phyloP scores from a whole-genome alignment of 2,797 vertebrate species.

The Enteromius thamalakanensis region DNA sequence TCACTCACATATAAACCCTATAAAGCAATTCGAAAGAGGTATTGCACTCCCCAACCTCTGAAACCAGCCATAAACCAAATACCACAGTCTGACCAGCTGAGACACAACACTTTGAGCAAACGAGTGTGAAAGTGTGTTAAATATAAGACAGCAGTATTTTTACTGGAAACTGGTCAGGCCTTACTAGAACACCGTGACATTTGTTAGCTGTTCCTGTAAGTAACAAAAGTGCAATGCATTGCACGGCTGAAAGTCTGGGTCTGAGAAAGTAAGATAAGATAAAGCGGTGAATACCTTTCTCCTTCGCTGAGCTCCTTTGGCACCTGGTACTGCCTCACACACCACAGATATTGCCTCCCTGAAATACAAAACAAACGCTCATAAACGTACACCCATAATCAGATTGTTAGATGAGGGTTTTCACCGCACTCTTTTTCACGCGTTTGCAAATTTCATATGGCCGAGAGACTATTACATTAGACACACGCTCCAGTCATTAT shows the following conservation, averaged over 20 bases:
- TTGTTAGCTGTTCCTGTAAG: neutral
- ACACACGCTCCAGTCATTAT: constrained; percentile 35
- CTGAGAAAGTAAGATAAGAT: constrained; percentile 36
- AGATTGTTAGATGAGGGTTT: constrained; percentile 37
- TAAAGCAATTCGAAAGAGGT: constrained; percentile 9
- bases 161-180: neutral
- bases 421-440: constrained; percentile 52
- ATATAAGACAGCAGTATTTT: neutral
- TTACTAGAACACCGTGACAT: neutral
- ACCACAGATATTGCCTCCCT: constrained; percentile 97
- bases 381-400: constrained; percentile 36
- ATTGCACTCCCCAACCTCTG: constrained; percentile 33
- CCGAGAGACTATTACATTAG: constrained; percentile 53
- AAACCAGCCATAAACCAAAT: constrained; percentile 59
- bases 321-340: constrained; percentile 94
- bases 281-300: constrained; percentile 85
- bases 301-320: constrained; percentile 90
- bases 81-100: constrained; percentile 64
- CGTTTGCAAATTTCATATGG: constrained; percentile 56
- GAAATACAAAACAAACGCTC: constrained; percentile 59
- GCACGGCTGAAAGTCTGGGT: neutral
- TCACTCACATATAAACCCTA: constrained; percentile 9
- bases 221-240: constrained; percentile 12
- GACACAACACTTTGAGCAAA: constrained; percentile 40
- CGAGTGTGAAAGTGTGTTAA: constrained; percentile 11